phyloP scores from a whole-genome alignment of 2,797 vertebrate species.

The Moxostoma hubbsi region DNA sequence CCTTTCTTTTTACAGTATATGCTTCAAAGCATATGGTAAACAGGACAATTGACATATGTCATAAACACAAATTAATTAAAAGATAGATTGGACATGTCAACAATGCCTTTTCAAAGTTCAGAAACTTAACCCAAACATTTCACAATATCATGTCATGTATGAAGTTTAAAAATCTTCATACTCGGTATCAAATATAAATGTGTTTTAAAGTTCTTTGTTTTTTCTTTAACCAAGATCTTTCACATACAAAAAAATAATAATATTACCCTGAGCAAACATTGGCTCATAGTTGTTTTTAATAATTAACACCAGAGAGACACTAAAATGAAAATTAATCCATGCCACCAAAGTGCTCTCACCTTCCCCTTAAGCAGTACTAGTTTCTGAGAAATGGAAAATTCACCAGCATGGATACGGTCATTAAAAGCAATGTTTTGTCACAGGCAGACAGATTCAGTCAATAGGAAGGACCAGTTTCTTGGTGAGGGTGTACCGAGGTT shows the following conservation, averaged over 20 bases:
- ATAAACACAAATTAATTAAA: no score
- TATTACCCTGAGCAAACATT: neutral
- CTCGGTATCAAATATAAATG: neutral
- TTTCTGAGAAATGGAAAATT: neutral
- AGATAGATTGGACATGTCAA: no score
- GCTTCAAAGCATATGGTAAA: no score
- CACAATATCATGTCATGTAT: neutral
- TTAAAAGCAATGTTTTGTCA: neutral
- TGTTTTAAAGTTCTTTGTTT: neutral
- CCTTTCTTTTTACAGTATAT: no score
- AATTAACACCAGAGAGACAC: neutral
- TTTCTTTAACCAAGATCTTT: neutral
- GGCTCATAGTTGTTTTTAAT: neutral
- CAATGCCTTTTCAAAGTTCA: no score
- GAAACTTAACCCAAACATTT: no score
- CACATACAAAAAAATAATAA: neutral
- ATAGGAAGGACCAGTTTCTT: slow-evolving; percentile 76
- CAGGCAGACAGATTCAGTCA: slow-evolving; percentile 33
- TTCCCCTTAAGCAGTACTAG: neutral
- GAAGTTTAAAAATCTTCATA: neutral
- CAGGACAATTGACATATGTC: no score
- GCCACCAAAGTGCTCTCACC: neutral
- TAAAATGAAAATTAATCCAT: neutral
- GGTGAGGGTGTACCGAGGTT: slow-evolving; percentile 80
- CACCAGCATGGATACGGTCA: neutral